These are phyloP conservation scores for Zaprionus taronus DNA, from an alignment of 1,140 invertebrate species.

Conservation along the genomic window DNA sequence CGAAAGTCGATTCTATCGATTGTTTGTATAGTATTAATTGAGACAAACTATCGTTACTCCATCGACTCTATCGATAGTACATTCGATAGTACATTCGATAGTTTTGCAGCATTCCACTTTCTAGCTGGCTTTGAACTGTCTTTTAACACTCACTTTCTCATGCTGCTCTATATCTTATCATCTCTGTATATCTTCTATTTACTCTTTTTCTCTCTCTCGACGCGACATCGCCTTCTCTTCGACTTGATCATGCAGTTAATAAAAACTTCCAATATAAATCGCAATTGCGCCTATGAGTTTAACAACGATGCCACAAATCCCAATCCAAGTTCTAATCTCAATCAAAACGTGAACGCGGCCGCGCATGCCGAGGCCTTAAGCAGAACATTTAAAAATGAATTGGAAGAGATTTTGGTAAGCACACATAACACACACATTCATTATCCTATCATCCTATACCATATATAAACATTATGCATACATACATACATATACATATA, in stretches of 20 bases:
- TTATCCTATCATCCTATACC: not conserved
- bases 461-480: slow-evolving; percentile 1
- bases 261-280: slow-evolving; percentile 79
- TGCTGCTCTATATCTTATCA: slow-evolving; percentile 51
- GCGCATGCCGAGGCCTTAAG: slow-evolving; percentile 74
- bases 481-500: slow-evolving; percentile 3
- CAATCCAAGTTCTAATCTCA: slow-evolving; percentile 71
- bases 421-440: slow-evolving; percentile 24
- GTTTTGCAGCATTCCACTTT: not conserved
- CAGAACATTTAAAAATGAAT: slow-evolving; percentile 81
- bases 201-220: slow-evolving; percentile 24
- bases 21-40: too few relatives aligned
- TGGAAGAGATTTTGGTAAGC: slow-evolving; percentile 81
- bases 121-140: not conserved
- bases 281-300: slow-evolving; percentile 79
- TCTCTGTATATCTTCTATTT: slow-evolving; percentile 51
- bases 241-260: slow-evolving; percentile 67
- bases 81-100: not conserved
- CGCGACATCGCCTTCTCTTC: slow-evolving; percentile 8
- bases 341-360: slow-evolving; percentile 70
- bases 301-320: slow-evolving; percentile 75
- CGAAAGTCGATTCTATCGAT: not conserved
- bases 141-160: slow-evolving; percentile 6
- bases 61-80: not conserved
- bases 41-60: not conserved